phyloP scores from a whole-genome alignment of 2,888 invertebrate species.

The Quadroppia sp. region DNA sequence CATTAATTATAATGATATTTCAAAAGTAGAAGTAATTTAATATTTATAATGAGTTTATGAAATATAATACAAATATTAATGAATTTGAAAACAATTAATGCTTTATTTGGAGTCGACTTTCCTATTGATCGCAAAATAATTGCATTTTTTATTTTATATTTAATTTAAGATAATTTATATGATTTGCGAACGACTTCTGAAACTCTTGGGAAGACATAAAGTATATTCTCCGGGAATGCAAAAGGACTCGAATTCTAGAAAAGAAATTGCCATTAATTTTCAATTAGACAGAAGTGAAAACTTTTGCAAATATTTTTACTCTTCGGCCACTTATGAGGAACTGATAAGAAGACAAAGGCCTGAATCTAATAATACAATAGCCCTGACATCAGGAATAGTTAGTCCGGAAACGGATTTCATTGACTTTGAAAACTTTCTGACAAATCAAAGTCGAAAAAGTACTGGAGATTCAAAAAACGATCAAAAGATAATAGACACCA shows the following conservation, averaged over 20 bases:
- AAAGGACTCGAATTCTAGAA: constrained; percentile 40
- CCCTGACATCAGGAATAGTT: constrained; percentile 6
- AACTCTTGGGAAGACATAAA: constrained; percentile 59
- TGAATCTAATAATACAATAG: constrained; percentile 9
- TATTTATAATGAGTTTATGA: no score
- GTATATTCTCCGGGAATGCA: constrained; percentile 43
- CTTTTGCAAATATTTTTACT: constrained; percentile 46
- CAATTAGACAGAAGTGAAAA: constrained; percentile 45
- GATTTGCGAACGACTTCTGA: constrained; percentile 70
- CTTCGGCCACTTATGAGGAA: constrained; percentile 43
- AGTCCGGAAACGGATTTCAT: constrained; percentile 29
- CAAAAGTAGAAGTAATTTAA: no score
- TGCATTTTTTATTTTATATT: background rate
- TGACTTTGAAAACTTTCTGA: background rate
- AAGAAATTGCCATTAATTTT: constrained; percentile 42
- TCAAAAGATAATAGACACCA: background rate
- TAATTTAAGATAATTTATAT: constrained; percentile 66
- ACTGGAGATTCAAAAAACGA: background rate
- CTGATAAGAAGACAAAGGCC: constrained; percentile 1
- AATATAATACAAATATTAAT: no score
- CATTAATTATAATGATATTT: no score
- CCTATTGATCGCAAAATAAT: no score
- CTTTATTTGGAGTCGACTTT: no score
- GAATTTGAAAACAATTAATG: no score
- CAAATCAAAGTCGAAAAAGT: background rate